Conservation (phyloP, 2,113 vertebrate species). For the Taxidea taxus region DNA sequence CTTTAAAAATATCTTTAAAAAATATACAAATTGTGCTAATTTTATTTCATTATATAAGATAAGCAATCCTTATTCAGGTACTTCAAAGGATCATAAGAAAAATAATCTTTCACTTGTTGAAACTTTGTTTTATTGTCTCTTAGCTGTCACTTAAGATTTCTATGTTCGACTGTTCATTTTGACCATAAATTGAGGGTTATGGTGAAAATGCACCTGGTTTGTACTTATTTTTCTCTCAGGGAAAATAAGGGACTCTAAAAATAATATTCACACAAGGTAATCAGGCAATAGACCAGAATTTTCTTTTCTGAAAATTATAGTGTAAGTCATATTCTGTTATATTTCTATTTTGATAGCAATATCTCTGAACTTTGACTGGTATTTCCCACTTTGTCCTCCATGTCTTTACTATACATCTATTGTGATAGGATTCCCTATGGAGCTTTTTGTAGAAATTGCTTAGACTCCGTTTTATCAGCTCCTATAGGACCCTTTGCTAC, state of each 20-base stretch:
- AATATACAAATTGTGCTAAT: background rate
- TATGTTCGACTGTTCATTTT: background rate
- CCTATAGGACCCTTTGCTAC: background rate
- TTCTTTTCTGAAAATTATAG: conserved; percentile 26
- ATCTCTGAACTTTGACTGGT: background rate
- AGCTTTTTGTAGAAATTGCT: background rate
- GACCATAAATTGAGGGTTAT: background rate
- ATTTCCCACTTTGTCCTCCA: background rate
- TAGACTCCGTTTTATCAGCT: background rate
- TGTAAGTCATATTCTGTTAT: background rate
- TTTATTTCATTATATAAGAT: background rate
- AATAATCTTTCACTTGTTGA: background rate
- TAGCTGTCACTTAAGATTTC: background rate
- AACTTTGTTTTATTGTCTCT: background rate
- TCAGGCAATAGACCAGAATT: background rate
- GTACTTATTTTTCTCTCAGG: background rate
- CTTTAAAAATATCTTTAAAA: background rate
- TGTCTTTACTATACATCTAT: background rate
- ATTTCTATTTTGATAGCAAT: background rate
- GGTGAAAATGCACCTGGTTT: background rate
- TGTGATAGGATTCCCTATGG: background rate
- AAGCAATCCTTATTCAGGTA: background rate
- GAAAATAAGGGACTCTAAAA: conserved; percentile 53
- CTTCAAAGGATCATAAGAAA: background rate
- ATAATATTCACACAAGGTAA: conserved; percentile 37